Conservation (phyloP, 1,140 invertebrate genomes). For the Aphelinus atriplicis region DNA sequence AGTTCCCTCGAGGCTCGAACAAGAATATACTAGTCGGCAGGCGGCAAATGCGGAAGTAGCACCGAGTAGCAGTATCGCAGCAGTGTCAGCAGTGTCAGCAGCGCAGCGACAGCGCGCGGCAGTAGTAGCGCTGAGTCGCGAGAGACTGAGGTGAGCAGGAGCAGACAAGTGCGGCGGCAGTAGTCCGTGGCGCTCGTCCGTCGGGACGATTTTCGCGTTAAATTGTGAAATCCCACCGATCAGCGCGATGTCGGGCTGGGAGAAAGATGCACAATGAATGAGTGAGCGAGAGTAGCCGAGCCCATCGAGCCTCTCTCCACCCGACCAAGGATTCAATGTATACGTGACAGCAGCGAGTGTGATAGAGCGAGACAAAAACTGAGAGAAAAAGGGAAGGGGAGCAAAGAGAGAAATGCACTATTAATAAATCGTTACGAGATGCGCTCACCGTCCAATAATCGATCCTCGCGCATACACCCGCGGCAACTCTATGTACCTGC, state of each 20-base stretch:
- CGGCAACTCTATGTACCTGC: no score
- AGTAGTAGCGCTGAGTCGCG: no score
- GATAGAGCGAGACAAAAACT: no score
- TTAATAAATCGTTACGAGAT: slow-evolving; percentile 49
- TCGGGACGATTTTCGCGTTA: neutral
- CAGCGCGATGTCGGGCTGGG: neutral
- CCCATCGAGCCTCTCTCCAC: neutral
- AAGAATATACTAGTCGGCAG: no score
- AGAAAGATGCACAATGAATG: slow-evolving; percentile 4
- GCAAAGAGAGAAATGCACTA: slow-evolving; percentile 39
- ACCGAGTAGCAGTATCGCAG: no score
- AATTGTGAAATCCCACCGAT: neutral
- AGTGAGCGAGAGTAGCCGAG: neutral
- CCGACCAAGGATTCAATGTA: slow-evolving; percentile 18
- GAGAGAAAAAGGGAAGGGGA: neutral
- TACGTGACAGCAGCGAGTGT: neutral
- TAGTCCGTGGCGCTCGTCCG: neutral
- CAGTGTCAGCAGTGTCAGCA: no score
- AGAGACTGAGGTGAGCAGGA: neutral
- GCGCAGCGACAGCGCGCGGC: no score
- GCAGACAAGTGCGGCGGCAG: neutral
- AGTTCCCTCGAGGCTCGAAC: no score
- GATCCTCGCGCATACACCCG: slow-evolving; percentile 33
- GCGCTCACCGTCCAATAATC: slow-evolving; percentile 37
- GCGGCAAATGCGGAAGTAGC: no score